Conservation (phyloP, 1,140 invertebrate genomes). For the Pachypsylla venusta region DNA sequence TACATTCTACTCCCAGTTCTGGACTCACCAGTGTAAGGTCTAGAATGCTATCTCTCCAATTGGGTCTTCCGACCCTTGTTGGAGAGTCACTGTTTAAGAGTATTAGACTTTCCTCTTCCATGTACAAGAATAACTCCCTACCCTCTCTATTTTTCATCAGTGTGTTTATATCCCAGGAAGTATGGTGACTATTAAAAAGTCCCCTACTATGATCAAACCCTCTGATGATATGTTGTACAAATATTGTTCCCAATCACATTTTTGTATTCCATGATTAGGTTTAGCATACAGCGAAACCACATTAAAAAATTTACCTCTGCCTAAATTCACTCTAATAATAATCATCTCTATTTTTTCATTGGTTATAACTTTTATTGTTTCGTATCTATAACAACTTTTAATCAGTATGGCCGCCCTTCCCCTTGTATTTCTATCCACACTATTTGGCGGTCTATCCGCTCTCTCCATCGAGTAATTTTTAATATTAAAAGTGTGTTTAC, state of each 20-base stretch:
- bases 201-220: neutral
- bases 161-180: neutral
- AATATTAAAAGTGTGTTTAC: neutral
- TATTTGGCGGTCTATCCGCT: neutral
- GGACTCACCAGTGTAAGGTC: neutral
- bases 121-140: neutral
- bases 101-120: neutral
- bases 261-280: neutral
- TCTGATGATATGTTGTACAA: neutral
- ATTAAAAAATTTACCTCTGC: neutral
- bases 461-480: neutral
- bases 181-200: neutral
- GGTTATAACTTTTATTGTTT: neutral
- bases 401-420: neutral
- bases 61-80: neutral
- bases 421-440: neutral
- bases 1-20: neutral
- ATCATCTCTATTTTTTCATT: neutral
- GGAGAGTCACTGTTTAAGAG: neutral
- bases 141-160: neutral
- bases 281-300: neutral
- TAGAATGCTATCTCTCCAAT: neutral
- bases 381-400: neutral
- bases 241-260: neutral
- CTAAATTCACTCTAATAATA: neutral